phyloP scores from a whole-genome alignment of 1,140 invertebrate genomes.

The Augochlora pura region DNA sequence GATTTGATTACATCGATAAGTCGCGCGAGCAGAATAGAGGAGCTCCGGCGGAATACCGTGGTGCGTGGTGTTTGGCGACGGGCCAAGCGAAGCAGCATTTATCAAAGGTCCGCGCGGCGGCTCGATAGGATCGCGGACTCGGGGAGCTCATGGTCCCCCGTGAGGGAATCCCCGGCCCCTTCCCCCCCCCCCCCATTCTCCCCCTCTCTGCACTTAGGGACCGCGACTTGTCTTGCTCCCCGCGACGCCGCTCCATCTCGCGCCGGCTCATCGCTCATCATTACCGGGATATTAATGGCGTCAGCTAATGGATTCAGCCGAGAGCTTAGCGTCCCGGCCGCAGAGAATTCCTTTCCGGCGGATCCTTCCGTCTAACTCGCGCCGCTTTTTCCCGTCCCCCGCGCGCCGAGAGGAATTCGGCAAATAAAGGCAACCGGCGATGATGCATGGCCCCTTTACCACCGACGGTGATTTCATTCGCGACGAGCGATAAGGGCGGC shows the following conservation, averaged over 20 bases:
- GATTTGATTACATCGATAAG: constrained; percentile 46
- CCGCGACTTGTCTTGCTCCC: constrained; percentile 30
- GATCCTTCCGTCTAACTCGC: constrained; percentile 7
- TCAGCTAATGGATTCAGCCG: constrained; percentile 72
- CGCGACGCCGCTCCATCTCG: constrained; percentile 46
- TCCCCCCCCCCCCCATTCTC: too few species aligned
- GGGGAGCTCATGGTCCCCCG: neutral
- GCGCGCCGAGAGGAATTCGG: constrained; percentile 29
- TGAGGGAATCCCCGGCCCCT: neutral
- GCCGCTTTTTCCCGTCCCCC: constrained; percentile 25
- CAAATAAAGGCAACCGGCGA: constrained; percentile 52
- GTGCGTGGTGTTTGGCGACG: constrained; percentile 66
- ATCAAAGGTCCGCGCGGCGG: constrained; percentile 64
- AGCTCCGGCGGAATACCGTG: constrained; percentile 62
- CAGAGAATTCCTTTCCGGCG: constrained; percentile 44
- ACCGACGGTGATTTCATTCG: neutral
- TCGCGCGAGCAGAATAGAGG: constrained; percentile 21
- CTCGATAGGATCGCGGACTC: neutral
- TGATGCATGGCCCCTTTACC: constrained; percentile 45
- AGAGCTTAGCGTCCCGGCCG: constrained; percentile 49
- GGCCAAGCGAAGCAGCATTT: constrained; percentile 71
- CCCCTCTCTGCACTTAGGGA: constrained; percentile 7
- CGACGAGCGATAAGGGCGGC: neutral
- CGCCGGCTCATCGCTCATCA: constrained; percentile 69
- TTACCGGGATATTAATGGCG: constrained; percentile 74